phyloP scores from a whole-genome alignment of 2,797 vertebrate genomes.

The Carapus acus region DNA sequence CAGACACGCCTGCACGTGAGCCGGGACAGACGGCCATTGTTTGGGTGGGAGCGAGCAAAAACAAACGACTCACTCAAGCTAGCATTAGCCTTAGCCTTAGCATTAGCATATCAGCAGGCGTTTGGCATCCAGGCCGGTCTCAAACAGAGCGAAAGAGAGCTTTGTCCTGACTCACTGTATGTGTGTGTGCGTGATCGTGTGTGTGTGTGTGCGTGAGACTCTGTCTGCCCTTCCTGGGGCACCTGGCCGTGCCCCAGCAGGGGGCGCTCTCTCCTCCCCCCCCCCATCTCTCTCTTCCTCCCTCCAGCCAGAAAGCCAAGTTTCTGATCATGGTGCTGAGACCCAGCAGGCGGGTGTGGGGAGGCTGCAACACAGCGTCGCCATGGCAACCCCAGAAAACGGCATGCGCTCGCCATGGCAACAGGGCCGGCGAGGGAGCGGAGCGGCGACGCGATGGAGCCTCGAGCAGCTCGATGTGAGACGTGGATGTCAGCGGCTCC shows the following conservation, averaged over 20 bases:
- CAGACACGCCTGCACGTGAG: neutral
- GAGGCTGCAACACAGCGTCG: constrained; percentile 56
- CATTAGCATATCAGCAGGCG: constrained; percentile 57
- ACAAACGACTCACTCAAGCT: constrained; percentile 55
- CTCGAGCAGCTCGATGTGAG: constrained; percentile 56
- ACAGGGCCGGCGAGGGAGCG: constrained; percentile 59
- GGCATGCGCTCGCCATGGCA: constrained; percentile 71
- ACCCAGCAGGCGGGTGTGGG: constrained; percentile 55
- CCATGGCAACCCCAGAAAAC: constrained; percentile 71
- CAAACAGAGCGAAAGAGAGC: constrained; percentile 24
- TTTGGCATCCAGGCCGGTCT: constrained; percentile 45
- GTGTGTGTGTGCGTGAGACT: constrained; percentile 26
- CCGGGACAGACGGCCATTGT: constrained; percentile 35
- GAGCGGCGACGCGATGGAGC: constrained; percentile 38
- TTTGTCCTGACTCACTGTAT: constrained; percentile 40
- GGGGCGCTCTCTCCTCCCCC: constrained; percentile 41
- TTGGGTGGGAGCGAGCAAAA: constrained; percentile 32
- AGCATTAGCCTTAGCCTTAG: constrained; percentile 36
- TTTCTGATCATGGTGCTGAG: constrained; percentile 65
- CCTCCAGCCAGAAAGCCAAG: constrained; percentile 53
- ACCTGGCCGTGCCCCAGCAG: constrained; percentile 30
- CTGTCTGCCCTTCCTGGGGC: no score
- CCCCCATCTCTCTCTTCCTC: constrained; percentile 32
- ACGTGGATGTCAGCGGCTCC: constrained; percentile 30
- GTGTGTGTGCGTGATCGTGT: constrained; percentile 18